These are phyloP conservation scores for Thermophis baileyi DNA, from an alignment of 2,113 vertebrate genomes.

Conservation along the genomic window DNA sequence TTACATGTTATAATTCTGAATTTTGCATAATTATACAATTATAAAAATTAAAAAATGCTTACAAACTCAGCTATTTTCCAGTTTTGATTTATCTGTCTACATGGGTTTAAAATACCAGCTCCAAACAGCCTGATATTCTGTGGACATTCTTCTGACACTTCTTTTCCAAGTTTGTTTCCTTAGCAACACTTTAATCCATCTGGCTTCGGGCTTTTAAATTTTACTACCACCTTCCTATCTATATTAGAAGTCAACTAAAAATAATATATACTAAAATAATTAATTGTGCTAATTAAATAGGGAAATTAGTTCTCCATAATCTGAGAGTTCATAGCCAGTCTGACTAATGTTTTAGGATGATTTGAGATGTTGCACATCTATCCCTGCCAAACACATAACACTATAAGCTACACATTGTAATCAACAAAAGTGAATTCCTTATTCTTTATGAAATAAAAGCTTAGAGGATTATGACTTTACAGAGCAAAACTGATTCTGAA, in stretches of 20 bases:
- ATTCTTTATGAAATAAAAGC: neutral
- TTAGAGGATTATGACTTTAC: neutral
- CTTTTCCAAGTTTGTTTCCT: constrained; percentile 65
- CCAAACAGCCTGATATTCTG: constrained; percentile 58
- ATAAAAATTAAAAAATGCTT: neutral
- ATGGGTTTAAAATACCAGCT: constrained; percentile 61
- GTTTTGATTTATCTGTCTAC: constrained; percentile 45
- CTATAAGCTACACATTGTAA: neutral
- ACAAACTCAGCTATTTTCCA: constrained; percentile 39
- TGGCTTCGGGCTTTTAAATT: constrained; percentile 61
- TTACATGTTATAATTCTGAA: neutral
- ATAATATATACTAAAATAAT: constrained; percentile 56
- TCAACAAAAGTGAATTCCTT: neutral
- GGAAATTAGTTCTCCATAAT: neutral
- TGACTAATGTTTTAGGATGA: neutral
- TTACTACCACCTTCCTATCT: constrained; percentile 57
- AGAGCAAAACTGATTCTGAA: constrained; percentile 2
- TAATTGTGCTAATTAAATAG: constrained; percentile 36
- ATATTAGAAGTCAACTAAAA: constrained; percentile 52
- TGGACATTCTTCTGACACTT: constrained; percentile 60
- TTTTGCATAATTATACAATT: neutral
- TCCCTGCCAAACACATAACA: neutral
- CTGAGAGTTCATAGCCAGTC: constrained; percentile 13
- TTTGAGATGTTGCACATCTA: neutral
- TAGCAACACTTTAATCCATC: constrained; percentile 66